These are phyloP conservation scores for Camelus bactrianus DNA, from an alignment of 2,113 vertebrate genomes.

Conservation along the genomic window DNA sequence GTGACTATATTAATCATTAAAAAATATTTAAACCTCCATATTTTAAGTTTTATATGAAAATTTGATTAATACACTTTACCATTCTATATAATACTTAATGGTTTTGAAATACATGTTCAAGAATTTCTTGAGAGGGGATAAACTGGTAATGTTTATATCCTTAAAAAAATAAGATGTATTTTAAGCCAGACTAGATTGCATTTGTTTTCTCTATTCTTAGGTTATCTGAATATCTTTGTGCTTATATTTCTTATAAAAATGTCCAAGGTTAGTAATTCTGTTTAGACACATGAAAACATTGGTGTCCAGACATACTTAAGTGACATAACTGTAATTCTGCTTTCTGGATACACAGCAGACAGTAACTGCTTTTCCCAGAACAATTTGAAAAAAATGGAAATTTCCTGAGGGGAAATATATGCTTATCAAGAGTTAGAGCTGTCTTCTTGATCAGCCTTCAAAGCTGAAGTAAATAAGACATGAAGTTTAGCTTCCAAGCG, in stretches of 20 bases:
- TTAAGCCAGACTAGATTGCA: neutral
- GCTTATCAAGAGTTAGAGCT: conserved; percentile 56
- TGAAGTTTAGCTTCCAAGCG: conserved; percentile 43
- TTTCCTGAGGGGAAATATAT: conserved; percentile 54
- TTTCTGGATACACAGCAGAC: neutral
- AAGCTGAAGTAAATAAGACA: conserved; percentile 67
- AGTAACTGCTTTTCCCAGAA: neutral
- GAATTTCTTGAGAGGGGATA: neutral
- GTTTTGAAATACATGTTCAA: neutral
- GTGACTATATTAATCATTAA: neutral
- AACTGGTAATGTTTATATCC: neutral
- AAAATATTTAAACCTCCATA: neutral
- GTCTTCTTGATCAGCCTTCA: conserved; percentile 38
- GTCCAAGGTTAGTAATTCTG: neutral
- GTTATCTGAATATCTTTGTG: neutral
- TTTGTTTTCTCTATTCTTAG: neutral
- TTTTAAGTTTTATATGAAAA: conserved; percentile 40
- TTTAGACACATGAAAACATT: neutral
- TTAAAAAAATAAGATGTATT: conserved; percentile 5
- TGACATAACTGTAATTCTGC: neutral
- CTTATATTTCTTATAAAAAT: neutral
- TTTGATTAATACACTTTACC: neutral
- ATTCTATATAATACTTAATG: neutral
- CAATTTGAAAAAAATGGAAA: neutral
- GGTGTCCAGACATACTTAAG: neutral